Percentiles rank a stretch among this genome's conserved stretches.
Conservation (phyloP, 2,888 invertebrate genomes). For the Ecdyonurus torrentis region DNA sequence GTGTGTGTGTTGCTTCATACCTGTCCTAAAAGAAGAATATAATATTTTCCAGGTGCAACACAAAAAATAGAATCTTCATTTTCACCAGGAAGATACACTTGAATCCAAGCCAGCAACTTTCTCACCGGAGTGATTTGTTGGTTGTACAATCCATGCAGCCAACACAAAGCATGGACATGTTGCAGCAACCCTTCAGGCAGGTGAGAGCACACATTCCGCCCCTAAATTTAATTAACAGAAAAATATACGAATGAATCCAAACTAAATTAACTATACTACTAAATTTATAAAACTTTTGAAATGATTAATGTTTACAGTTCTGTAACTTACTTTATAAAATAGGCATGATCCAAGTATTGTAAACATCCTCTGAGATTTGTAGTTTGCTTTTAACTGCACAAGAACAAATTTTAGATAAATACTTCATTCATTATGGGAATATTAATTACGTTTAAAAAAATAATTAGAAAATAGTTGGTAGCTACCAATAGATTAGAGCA, state of each 20-base stretch:
- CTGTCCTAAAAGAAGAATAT: slow-evolving; percentile 55
- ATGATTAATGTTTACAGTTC: too few relatives aligned
- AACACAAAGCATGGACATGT: slow-evolving; percentile 57
- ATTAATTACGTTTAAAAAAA: too few relatives aligned
- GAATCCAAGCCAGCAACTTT: slow-evolving; percentile 58
- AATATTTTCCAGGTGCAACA: slow-evolving; percentile 47
- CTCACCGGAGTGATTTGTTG: slow-evolving; percentile 42
- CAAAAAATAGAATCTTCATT: slow-evolving; percentile 22
- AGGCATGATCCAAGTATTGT: slow-evolving; percentile 46
- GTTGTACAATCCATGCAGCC: slow-evolving; percentile 55
- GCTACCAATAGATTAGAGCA: too few relatives aligned
- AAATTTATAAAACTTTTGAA: too few relatives aligned
- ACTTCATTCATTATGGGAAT: too few relatives aligned
- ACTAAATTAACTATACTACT: too few relatives aligned
- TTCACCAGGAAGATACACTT: slow-evolving; percentile 39
- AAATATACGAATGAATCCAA: too few relatives aligned
- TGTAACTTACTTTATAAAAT: slow-evolving; percentile 30
- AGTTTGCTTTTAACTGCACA: slow-evolving; percentile 55
- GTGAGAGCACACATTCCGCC: slow-evolving; percentile 62
- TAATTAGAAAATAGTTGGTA: too few relatives aligned
- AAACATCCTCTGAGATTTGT: slow-evolving; percentile 54
- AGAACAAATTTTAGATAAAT: too few relatives aligned
- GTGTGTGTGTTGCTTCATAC: slow-evolving; percentile 25
- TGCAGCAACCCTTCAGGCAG: slow-evolving; percentile 53
- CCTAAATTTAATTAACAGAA: too few relatives aligned